phyloP scores from a whole-genome alignment of 2,888 invertebrate genomes.

The Tinea pellionella region DNA sequence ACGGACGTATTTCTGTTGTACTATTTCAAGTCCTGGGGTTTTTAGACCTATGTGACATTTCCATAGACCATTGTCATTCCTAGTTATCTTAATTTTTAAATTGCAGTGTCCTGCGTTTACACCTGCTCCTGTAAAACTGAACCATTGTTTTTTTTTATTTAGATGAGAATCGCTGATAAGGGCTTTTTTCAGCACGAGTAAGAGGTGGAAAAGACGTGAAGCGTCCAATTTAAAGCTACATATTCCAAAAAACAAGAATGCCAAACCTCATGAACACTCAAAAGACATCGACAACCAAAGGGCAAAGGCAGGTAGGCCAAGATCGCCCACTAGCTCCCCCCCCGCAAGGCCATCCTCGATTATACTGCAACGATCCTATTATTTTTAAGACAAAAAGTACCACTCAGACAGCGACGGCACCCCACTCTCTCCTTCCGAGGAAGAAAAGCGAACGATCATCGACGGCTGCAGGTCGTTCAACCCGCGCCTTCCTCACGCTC shows the following conservation, averaged over 20 bases:
- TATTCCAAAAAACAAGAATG: no score
- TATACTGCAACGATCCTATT: no score
- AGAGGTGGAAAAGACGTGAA: no score
- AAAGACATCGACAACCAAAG: no score
- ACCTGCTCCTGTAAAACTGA: slow-evolving; percentile 42
- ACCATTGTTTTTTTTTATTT: neutral
- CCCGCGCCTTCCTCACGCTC: neutral
- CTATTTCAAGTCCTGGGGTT: slow-evolving; percentile 35
- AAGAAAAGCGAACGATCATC: neutral
- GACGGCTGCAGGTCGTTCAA: neutral
- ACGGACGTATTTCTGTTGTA: slow-evolving; percentile 40
- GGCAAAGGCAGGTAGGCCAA: no score
- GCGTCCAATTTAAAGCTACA: no score
- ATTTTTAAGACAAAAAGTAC: neutral
- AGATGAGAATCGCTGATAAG: no score
- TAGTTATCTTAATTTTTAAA: slow-evolving; percentile 34
- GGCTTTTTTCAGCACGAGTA: no score
- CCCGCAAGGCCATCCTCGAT: no score
- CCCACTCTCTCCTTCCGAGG: neutral
- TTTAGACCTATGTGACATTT: slow-evolving; percentile 54
- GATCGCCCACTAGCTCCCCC: neutral
- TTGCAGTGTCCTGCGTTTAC: slow-evolving; percentile 48
- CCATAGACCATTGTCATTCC: slow-evolving; percentile 51
- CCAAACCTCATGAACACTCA: no score
- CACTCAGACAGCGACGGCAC: neutral